Conservation (phyloP, 2,888 invertebrate genomes). For the Temnothorax rugatulus region DNA sequence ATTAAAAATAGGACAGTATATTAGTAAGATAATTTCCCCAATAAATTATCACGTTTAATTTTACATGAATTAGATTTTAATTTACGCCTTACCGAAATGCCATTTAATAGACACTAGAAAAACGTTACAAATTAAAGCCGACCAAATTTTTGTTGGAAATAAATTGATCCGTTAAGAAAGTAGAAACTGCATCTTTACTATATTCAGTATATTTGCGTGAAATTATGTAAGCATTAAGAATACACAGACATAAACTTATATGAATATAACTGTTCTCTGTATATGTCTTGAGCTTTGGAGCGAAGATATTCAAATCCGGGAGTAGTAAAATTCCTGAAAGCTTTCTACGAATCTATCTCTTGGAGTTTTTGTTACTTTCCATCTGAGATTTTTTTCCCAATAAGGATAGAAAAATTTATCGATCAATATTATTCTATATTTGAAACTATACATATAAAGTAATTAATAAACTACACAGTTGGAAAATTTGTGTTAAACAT, state of each 20-base stretch:
- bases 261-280: background rate
- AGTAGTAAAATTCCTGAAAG: background rate
- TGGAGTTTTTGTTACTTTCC: background rate
- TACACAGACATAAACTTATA: background rate
- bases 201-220: background rate
- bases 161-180: background rate
- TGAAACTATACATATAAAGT: background rate
- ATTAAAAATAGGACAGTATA: background rate
- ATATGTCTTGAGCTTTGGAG: background rate
- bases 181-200: background rate
- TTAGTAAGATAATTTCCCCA: background rate
- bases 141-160: background rate
- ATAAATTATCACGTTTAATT: background rate
- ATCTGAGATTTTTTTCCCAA: background rate
- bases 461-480: too few relatives aligned
- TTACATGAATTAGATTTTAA: background rate
- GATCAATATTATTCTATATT: background rate
- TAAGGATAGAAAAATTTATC: background rate
- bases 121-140: background rate
- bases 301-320: background rate
- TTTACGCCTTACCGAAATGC: background rate
- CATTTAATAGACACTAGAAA: background rate
- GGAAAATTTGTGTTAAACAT: too few relatives aligned
- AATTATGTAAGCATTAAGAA: slow-evolving; percentile 7
- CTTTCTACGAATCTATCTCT: background rate